Evolutionary conservation across 2,888 invertebrate genomes (phyloP).

Genomic region (Balanococcus diminutus): DNA sequence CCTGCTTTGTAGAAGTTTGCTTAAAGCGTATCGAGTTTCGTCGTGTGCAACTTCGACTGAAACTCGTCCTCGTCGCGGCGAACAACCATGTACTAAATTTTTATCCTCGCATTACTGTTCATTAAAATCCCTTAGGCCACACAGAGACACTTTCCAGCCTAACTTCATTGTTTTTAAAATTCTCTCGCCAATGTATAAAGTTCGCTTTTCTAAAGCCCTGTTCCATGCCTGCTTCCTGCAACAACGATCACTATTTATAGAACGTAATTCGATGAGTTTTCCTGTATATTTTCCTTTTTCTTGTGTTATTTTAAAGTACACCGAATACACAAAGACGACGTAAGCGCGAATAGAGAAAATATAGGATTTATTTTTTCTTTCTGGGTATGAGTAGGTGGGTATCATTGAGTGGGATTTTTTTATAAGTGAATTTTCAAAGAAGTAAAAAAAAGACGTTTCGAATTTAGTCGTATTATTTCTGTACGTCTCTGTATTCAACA

Average conservation of each 20-base stretch:
- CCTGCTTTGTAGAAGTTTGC: not conserved
- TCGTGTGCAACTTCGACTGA: not conserved
- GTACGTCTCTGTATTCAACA: constrained; percentile 2
- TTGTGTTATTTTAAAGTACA: not conserved
- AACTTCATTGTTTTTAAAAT: constrained; percentile 22
- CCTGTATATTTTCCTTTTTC: not conserved
- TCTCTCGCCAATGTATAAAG: not conserved
- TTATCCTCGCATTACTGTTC: constrained; percentile 25
- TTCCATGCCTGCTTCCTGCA: not conserved
- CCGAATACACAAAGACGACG: not conserved
- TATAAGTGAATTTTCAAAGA: not conserved
- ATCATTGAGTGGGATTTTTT: not conserved
- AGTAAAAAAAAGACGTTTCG: constrained; percentile 2
- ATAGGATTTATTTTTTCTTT: not conserved
- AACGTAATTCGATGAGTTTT: not conserved
- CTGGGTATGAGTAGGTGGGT: not conserved
- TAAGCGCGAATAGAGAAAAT: not conserved
- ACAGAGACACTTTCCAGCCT: not conserved
- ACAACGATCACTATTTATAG: not conserved
- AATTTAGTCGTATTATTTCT: not conserved
- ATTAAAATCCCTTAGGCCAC: constrained; percentile 29
- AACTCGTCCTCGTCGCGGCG: not conserved
- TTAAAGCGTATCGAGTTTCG: constrained; percentile 23
- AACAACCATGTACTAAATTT: not conserved
- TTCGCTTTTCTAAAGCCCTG: not conserved